Evolutionary conservation across 2,113 vertebrate species (phyloP), one percentile per base, ranked within the genome.

Genomic region (Edolisoma coerulescens): DNA sequence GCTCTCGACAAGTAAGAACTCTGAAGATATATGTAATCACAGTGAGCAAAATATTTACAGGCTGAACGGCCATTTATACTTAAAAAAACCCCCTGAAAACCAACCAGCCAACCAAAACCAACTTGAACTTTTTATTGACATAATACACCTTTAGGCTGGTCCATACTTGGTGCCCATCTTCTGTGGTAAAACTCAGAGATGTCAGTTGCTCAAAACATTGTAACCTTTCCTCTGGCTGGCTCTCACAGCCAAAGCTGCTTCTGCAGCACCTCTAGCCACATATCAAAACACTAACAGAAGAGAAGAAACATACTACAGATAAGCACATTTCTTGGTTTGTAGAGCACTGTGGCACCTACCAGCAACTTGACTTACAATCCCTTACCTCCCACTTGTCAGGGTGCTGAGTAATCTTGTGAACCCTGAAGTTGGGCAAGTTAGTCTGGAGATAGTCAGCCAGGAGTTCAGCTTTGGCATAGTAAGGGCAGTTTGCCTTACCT

Each of bases 311-410:
- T 16, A 24, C 26, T 20, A 35, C 9, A 56, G 11, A 24, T 21
- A 47, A 64, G 16, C 27, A 61, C 9, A 33, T 60, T 39, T 19
- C 9, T 47, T 63, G 35, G 20, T 75, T 45, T 57, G 45, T 52
- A 69, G 69, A 78, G 50, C 39, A 49, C 16, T 33, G 27, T 4
- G 52, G 12, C 53, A 75, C 17, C 69, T 64, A 39, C 22, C 41
- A 92, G 64, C 0, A 5, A 47, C 52, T 20, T 37, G 19, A 22
- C 9, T 75, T 52, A 47, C 3, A 22, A 19, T n/a, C 21, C 32
- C 97, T 95, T 98, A 99, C 99, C 98, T 99, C 95, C 99, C 99
- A 99, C 64, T 96, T 89, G 39, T 98, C 95, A 75, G 99, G 99
- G 44, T 98, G 98, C 30, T 98, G 94, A 60, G 95, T 97, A 84